Percentiles rank a stretch among this genome's conserved stretches.
phyloP scores from a whole-genome alignment of 2,113 vertebrate genomes.

The Geothlypis trichas region DNA sequence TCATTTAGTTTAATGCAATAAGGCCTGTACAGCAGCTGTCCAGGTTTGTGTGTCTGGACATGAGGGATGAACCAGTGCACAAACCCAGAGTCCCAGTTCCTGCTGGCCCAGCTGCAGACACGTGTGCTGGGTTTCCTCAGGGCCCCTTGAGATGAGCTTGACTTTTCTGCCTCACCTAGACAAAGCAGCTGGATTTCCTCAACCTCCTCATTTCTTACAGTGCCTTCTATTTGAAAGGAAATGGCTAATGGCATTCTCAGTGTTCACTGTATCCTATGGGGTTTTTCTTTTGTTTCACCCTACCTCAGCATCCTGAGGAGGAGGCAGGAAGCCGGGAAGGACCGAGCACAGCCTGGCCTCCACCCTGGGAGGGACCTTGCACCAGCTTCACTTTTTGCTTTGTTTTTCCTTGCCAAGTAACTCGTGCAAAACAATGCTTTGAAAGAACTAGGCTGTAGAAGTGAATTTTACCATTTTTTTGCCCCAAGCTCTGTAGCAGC shows the following conservation, averaged over 20 bases:
- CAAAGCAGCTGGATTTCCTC: not conserved
- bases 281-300: slow-evolving; percentile 15
- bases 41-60: not conserved
- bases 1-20: not conserved
- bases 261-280: not conserved
- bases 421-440: not conserved
- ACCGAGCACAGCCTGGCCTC: not conserved
- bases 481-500: not conserved
- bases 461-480: not conserved
- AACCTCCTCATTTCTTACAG: not conserved
- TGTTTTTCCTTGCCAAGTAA: not conserved
- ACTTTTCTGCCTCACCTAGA: not conserved
- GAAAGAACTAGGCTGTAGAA: not conserved
- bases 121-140: rapidly evolving
- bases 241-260: not conserved
- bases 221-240: slow-evolving; percentile 5
- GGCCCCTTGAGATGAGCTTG: not conserved
- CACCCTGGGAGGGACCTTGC: not conserved
- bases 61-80: rapidly evolving
- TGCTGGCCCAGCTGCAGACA: not conserved
- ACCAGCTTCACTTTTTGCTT: not conserved
- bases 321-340: not conserved
- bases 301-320: not conserved
- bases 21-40: not conserved
- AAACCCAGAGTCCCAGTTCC: rapidly evolving